phyloP scores from a whole-genome alignment of 2,888 invertebrate species.

The Cataglyphis cursor region DNA sequence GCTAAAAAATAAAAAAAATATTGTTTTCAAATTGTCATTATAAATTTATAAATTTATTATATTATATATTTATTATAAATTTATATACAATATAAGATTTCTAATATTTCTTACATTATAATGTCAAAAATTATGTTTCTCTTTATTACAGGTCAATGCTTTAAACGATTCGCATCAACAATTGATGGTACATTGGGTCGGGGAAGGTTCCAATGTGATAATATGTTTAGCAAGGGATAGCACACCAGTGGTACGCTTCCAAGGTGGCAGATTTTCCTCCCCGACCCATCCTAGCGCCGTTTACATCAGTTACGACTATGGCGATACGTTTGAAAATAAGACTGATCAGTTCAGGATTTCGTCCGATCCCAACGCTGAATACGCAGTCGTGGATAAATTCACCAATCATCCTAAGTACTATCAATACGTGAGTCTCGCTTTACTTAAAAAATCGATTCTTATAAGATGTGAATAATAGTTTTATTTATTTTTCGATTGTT shows the following conservation, averaged over 20 bases:
- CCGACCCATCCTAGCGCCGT: constrained; percentile 90
- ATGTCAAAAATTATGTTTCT: background rate
- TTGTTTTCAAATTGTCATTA: too few relatives aligned
- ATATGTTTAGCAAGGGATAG: constrained; percentile 94
- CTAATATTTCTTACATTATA: background rate
- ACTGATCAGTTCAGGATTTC: constrained; percentile 90
- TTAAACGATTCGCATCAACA: constrained; percentile 96
- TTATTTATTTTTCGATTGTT: background rate
- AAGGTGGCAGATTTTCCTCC: constrained; percentile 77
- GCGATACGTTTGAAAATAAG: constrained; percentile 92
- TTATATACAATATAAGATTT: background rate
- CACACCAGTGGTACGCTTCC: constrained; percentile 85
- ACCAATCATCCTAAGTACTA: constrained; percentile 94
- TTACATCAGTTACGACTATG: constrained; percentile 96
- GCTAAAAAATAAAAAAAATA: too few relatives aligned
- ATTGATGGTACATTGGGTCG: constrained; percentile 97
- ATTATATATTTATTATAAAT: background rate
- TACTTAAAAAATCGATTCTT: background rate
- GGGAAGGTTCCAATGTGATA: constrained; percentile 94
- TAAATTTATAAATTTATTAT: too few relatives aligned
- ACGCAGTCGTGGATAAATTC: constrained; percentile 94
- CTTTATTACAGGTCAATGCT: constrained; percentile 89
- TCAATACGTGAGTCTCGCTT: constrained; percentile 90
- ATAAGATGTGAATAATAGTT: background rate
- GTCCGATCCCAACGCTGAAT: constrained; percentile 84